phyloP scores from a whole-genome alignment of 2,888 invertebrate species.

The Agonopterix alstromeriana region DNA sequence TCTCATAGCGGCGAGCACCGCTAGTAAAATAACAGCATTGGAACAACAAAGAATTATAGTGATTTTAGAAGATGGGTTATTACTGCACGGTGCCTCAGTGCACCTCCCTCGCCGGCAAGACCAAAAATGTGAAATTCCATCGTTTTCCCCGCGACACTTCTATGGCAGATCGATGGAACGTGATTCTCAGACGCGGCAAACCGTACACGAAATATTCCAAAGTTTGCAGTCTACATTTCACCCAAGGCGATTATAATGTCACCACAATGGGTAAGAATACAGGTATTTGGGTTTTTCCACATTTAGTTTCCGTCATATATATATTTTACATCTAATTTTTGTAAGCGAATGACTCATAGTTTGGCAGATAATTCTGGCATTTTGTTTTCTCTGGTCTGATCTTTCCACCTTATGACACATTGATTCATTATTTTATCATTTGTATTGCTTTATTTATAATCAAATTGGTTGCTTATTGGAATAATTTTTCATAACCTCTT shows the following conservation, averaged over 20 bases:
- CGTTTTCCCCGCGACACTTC: conserved; percentile 59
- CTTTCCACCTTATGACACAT: too few species aligned
- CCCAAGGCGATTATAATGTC: conserved; percentile 65
- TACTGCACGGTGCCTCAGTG: conserved; percentile 74
- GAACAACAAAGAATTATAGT: conserved; percentile 37
- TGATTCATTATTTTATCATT: too few species aligned
- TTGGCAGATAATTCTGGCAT: too few species aligned
- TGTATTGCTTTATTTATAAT: too few species aligned
- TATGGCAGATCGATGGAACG: conserved; percentile 66
- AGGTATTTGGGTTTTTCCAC: conserved; percentile 30
- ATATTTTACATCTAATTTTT: neutral
- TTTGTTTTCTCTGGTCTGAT: too few species aligned
- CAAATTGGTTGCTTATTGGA: too few species aligned
- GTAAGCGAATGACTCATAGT: neutral
- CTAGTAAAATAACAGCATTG: conserved; percentile 19
- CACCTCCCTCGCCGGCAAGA: conserved; percentile 72
- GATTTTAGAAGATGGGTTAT: conserved; percentile 57
- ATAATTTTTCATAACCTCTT: too few species aligned
- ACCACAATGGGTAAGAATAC: conserved; percentile 74
- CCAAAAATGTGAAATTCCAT: conserved; percentile 73
- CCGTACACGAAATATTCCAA: conserved; percentile 72
- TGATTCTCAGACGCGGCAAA: conserved; percentile 63
- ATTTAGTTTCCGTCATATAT: neutral
- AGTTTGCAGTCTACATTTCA: conserved; percentile 71
- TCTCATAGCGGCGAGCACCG: conserved; percentile 10